Percentiles rank a stretch among this genome's conserved stretches.
phyloP scores from a whole-genome alignment of 2,797 vertebrate genomes.

The Bradypodion ventrale region DNA sequence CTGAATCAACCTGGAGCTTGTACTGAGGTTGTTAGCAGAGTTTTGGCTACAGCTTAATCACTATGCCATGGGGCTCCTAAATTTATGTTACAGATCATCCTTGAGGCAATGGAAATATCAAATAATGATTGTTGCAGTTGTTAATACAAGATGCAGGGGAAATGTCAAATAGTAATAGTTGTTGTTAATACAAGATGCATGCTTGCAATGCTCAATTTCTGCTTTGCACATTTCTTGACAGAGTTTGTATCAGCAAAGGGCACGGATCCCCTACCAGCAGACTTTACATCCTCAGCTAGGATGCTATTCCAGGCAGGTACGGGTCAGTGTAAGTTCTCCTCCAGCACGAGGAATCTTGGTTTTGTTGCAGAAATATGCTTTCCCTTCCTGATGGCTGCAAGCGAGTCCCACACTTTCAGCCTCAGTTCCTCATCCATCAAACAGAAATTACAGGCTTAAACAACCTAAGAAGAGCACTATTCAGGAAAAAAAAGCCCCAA shows the following conservation, averaged over 20 bases:
- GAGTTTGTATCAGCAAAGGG: slow-evolving; percentile 54
- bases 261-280: slow-evolving; percentile 63
- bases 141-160: too few relatives aligned
- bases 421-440: neutral
- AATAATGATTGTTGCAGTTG: neutral
- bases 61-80: neutral
- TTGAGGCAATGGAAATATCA: too few relatives aligned
- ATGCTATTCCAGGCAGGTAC: slow-evolving; percentile 69
- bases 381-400: neutral
- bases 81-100: neutral
- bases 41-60: too few relatives aligned
- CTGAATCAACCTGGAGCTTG: too few relatives aligned
- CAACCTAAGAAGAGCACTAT: neutral
- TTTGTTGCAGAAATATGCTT: too few relatives aligned
- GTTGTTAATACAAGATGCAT: neutral
- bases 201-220: neutral
- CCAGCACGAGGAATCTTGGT: too few relatives aligned
- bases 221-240: slow-evolving; percentile 27
- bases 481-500: too few relatives aligned
- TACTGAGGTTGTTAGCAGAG: too few relatives aligned
- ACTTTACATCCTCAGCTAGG: slow-evolving; percentile 58
- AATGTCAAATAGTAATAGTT: neutral
- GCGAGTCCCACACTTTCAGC: neutral
- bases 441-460: neutral
- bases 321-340: neutral